These are phyloP conservation scores for Acrocephalus kingi DNA, from an alignment of 2,113 vertebrate species.

Conservation along the genomic window DNA sequence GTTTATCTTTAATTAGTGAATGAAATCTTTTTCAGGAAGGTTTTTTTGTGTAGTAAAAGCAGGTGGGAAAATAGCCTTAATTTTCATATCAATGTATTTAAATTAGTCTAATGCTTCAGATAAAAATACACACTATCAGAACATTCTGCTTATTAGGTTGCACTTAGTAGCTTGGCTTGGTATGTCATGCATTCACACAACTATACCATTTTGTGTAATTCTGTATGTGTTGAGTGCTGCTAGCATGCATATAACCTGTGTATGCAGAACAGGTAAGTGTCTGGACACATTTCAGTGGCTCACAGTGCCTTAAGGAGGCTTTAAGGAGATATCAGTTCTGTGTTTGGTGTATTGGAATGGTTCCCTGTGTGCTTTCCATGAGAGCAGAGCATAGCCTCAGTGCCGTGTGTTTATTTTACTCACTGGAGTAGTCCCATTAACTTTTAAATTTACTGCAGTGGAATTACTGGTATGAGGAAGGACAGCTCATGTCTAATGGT, in stretches of 20 bases:
- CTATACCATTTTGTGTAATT: neutral
- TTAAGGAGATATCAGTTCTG: neutral
- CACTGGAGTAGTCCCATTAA: conserved; percentile 34
- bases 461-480: conserved; percentile 41
- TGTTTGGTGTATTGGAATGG: neutral
- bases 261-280: neutral
- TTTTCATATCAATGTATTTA: neutral
- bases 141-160: neutral
- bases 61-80: neutral
- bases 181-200: neutral
- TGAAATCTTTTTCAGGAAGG: neutral
- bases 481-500: conserved; percentile 16
- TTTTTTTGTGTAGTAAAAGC: neutral
- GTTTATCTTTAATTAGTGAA: conserved; percentile 3
- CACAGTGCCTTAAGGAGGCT: neutral
- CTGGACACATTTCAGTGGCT: neutral
- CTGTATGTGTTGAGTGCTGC: neutral
- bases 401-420: conserved; percentile 39
- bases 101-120: neutral
- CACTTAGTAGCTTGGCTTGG: neutral
- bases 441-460: conserved; percentile 34
- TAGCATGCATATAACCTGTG: neutral
- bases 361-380: neutral
- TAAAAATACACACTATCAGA: neutral
- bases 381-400: neutral